Percentiles rank a stretch among this genome's conserved stretches.
Conservation (phyloP, 2,888 invertebrate genomes). For the Acanthopleura granulata region DNA sequence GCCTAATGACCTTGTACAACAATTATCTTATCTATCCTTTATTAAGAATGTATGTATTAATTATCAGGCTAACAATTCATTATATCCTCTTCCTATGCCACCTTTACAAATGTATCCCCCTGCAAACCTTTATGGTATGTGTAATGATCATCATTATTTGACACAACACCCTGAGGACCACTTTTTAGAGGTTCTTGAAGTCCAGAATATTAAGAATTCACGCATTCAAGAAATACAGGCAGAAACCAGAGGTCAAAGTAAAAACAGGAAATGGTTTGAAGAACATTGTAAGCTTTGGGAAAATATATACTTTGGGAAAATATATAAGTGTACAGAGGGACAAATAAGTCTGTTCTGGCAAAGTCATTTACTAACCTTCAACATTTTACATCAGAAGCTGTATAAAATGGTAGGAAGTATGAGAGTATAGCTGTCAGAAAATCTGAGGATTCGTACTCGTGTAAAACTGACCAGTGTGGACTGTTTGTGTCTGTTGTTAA, state of each 20-base stretch:
- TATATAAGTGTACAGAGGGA: constrained; percentile 27
- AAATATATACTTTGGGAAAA: constrained; percentile 32
- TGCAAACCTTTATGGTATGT: constrained; percentile 31
- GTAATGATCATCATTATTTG: constrained; percentile 36
- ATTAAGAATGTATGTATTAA: constrained; percentile 29
- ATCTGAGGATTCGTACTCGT: constrained; percentile 20
- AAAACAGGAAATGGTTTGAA: constrained; percentile 28
- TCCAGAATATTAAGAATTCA: constrained; percentile 26
- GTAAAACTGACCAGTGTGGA: constrained; percentile 26
- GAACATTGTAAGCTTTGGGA: constrained; percentile 27
- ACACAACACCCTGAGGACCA: constrained; percentile 26
- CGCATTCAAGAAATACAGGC: constrained; percentile 26
- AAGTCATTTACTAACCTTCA: constrained; percentile 19
- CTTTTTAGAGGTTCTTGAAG: constrained; percentile 26
- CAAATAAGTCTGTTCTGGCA: constrained; percentile 26
- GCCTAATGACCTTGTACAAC: neutral
- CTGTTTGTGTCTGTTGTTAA: constrained; percentile 24
- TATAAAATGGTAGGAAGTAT: constrained; percentile 29
- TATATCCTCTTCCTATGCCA: constrained; percentile 32
- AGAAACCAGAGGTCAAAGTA: constrained; percentile 29
- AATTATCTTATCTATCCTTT: neutral
- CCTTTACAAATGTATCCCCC: constrained; percentile 32
- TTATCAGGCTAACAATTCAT: constrained; percentile 17
- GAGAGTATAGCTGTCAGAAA: constrained; percentile 27
- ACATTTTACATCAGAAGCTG: constrained; percentile 23